These are phyloP conservation scores for Poecilobothrus nobilitatus DNA, from an alignment of 2,888 invertebrate species.

Conservation along the genomic window DNA sequence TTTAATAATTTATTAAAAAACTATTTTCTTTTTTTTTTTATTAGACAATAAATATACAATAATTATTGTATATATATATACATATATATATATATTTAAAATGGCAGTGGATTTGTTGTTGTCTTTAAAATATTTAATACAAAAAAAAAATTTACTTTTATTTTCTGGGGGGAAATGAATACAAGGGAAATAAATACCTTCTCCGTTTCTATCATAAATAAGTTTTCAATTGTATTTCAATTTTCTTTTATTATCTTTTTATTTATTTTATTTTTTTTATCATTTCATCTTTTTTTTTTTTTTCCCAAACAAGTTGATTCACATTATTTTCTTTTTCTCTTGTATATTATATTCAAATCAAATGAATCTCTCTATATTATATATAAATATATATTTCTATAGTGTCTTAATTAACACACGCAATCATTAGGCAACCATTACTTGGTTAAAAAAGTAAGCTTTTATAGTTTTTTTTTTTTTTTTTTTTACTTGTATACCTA, in stretches of 20 bases:
- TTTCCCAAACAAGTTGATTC: not conserved
- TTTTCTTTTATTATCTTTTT: not conserved
- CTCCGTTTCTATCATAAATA: not conserved
- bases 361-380: too few relatives aligned
- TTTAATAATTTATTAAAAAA: conserved; percentile 3
- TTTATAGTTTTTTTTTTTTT: too few relatives aligned
- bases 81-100: not conserved
- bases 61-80: conserved; percentile 11
- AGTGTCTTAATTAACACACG: too few relatives aligned
- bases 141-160: not conserved
- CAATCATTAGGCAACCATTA: too few relatives aligned
- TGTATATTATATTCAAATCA: too few relatives aligned
- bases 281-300: not conserved
- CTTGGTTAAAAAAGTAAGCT: too few relatives aligned
- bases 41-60: conserved; percentile 13
- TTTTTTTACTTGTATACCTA: too few relatives aligned
- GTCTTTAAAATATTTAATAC: not conserved
- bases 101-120: not conserved
- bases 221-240: not conserved
- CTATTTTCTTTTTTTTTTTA: too few relatives aligned
- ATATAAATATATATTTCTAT: too few relatives aligned
- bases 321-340: too few relatives aligned
- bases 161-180: not conserved
- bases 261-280: not conserved
- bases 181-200: conserved; percentile 4